A percentile compares a stretch with the other conserved stretches of the same genome.
Evolutionary conservation across 2,113 vertebrate genomes (phyloP).

Genomic region (Hippolais icterina): DNA sequence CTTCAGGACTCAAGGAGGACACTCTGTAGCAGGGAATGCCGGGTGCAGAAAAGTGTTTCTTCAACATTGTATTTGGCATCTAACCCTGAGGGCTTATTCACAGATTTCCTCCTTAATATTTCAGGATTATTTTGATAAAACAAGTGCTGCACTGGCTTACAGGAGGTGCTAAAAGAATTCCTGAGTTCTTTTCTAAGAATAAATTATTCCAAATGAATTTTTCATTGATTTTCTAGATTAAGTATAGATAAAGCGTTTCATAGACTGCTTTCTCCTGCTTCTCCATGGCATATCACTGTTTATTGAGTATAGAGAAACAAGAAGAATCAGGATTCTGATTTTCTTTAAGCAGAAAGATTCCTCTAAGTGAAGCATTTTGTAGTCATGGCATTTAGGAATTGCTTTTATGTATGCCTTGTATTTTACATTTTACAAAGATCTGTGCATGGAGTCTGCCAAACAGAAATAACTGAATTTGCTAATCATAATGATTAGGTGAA

Average conservation of each 20-base stretch:
- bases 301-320: background rate
- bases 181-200: background rate
- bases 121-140: background rate
- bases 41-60: background rate
- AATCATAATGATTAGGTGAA: conserved; percentile 46
- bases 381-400: background rate
- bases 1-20: background rate
- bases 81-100: background rate
- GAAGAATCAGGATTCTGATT: background rate
- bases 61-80: background rate
- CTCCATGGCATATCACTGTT: background rate
- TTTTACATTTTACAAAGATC: background rate
- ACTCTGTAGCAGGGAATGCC: background rate
- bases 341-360: background rate
- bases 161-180: background rate
- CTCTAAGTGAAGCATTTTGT: background rate
- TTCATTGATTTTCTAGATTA: background rate
- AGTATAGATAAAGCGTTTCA: background rate
- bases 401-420: background rate
- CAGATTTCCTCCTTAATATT: background rate
- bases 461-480: conserved; percentile 33
- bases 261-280: background rate
- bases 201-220: background rate
- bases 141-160: background rate
- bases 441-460: background rate